Evolutionary conservation across 2,797 vertebrate genomes (phyloP).

Genomic region (Chromobotia macracanthus): DNA sequence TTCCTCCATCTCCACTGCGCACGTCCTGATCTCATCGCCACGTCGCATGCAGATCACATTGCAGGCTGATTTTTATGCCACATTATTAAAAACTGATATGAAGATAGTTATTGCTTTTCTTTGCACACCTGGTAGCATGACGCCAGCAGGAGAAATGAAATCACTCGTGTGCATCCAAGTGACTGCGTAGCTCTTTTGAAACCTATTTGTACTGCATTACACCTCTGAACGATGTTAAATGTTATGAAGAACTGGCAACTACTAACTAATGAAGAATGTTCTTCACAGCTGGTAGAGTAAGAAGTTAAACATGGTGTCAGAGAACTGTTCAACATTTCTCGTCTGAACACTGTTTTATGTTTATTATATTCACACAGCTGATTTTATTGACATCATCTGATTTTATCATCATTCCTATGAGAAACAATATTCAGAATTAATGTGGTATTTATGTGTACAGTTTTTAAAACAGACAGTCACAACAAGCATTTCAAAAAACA

Average conservation of each 20-base stretch:
- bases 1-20: background rate
- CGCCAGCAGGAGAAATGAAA: constrained; percentile 51
- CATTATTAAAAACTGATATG: constrained; percentile 40
- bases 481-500: too few species aligned
- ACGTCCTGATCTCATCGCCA: background rate
- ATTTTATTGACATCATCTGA: too few species aligned
- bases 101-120: constrained; percentile 32
- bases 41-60: constrained; percentile 28
- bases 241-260: constrained; percentile 64
- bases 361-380: too few species aligned
- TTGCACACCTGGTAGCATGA: constrained; percentile 24
- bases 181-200: constrained; percentile 64
- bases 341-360: too few species aligned
- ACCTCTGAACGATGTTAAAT: constrained; percentile 69
- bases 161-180: constrained; percentile 32
- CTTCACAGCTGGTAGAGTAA: background rate
- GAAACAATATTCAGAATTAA: too few species aligned
- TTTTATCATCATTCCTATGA: too few species aligned
- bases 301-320: background rate
- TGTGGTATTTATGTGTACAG: too few species aligned
- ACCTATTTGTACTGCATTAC: constrained; percentile 66
- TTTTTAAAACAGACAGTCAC: too few species aligned
- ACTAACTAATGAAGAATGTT: constrained; percentile 40
- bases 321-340: too few species aligned
- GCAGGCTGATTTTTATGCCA: background rate